Conservation (phyloP, 2,797 vertebrate species). For the Eleutherodactylus coqui region DNA sequence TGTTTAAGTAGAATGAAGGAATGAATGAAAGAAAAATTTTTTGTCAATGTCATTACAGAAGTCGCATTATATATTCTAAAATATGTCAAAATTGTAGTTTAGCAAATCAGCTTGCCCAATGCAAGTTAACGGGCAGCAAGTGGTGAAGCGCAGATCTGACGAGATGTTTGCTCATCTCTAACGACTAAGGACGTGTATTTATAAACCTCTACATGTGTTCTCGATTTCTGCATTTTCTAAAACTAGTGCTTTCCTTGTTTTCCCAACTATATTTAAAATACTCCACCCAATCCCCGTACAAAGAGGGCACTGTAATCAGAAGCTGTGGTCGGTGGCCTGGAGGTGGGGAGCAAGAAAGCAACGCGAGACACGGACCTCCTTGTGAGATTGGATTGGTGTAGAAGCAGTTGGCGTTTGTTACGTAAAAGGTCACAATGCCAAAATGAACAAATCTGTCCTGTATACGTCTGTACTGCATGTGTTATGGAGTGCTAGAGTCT, state of each 20-base stretch:
- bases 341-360: neutral
- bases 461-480: too few relatives aligned
- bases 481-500: neutral
- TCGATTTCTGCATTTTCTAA: neutral
- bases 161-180: neutral
- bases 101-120: neutral
- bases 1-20: too few relatives aligned
- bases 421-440: too few relatives aligned
- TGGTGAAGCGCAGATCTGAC: neutral
- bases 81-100: too few relatives aligned
- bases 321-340: neutral
- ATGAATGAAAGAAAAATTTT: too few relatives aligned
- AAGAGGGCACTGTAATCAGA: neutral
- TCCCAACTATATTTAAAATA: neutral
- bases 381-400: neutral
- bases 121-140: too few relatives aligned
- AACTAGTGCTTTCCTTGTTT: neutral
- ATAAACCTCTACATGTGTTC: neutral
- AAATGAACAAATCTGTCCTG: too few relatives aligned
- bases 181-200: neutral
- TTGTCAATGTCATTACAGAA: too few relatives aligned
- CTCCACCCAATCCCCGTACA: neutral
- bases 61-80: too few relatives aligned
- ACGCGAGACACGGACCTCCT: neutral
- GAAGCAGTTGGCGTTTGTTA: too few relatives aligned